Evolutionary conservation across 2,888 invertebrate genomes (phyloP), one percentile per base, ranked within the genome.

Genomic region (Thera britannica): DNA sequence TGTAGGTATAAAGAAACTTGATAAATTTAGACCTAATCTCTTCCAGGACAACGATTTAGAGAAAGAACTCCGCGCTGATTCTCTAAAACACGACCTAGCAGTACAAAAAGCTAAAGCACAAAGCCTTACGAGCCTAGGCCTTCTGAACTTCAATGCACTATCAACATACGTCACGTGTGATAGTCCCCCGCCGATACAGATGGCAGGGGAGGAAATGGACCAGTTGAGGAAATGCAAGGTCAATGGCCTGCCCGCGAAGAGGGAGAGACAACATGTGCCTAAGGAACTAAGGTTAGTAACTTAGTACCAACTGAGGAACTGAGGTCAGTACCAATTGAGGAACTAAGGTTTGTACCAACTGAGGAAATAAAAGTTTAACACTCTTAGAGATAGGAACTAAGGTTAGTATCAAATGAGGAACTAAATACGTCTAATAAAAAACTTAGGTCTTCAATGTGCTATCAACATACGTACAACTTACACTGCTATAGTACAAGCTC

Each of bases 161-260:
- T 95, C 95, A 0, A 95, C 95, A 0, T 96, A 96, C 78, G 96
- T 96, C 56, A 95, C 96, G 46, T 97, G 97, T 77, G 97, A 97
- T 82, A 97, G 97, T 76, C 97, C 97, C 0, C 96, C 97, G 52
- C 97, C 97, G 0, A 94, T 97, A 78, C 96, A 97, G 80, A 96
- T 97, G 94, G 95, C 97, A 0, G 94, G 95, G 0, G 97, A 97
- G 41, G 97, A 97, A 83, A 94, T 96, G 75, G 95, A 95, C 0
- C 96, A 97, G 79, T 82, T 97, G 65, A 97, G 97, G 76, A 93
- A 95, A 70, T 95, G 96, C 62, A 96, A 96, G 79, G 85, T 94
- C 41, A 95, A 96, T 62, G 97, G 97, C 0, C 89, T 97, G 76
- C 97, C 97, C 0, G 95, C 95, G 72, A 95, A 95, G 38, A 88